Conservation (phyloP, 2,888 invertebrate species). For the Melanostoma scalare region DNA sequence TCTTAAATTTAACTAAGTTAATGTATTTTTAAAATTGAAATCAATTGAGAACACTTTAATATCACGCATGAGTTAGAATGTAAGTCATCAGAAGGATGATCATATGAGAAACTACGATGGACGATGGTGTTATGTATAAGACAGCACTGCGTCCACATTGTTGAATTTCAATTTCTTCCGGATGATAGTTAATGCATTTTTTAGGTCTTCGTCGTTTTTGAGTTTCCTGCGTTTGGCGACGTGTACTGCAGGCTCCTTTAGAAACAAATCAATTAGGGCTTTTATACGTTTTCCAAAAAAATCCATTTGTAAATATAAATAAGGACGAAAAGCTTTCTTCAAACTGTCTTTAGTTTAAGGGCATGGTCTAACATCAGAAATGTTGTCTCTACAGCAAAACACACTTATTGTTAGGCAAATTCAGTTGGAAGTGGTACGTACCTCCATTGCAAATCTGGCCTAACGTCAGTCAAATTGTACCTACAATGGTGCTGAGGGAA, state of each 20-base stretch:
- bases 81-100: conserved; percentile 79
- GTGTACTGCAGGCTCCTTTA: conserved; percentile 82
- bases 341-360: too few species aligned
- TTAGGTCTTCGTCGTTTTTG: conserved; percentile 89
- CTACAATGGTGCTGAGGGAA: too few species aligned
- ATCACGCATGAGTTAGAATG: conserved; percentile 81
- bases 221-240: conserved; percentile 85
- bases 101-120: conserved; percentile 78
- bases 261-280: not conserved
- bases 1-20: conserved; percentile 67
- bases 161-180: conserved; percentile 86
- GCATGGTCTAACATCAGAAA: too few species aligned
- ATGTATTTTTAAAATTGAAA: conserved; percentile 36
- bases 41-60: conserved; percentile 75
- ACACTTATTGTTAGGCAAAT: too few species aligned
- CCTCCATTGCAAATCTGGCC: too few species aligned
- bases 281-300: too few species aligned
- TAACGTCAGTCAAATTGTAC: too few species aligned
- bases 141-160: conserved; percentile 81
- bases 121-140: conserved; percentile 76
- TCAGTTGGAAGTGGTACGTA: too few species aligned
- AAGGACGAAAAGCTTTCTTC: too few species aligned
- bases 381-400: too few species aligned
- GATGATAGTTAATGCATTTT: conserved; percentile 94
- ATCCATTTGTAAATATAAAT: too few species aligned